Conservation (phyloP, 64 coral and sea anemone genomes). For the Astreopora myriophthalma region DNA sequence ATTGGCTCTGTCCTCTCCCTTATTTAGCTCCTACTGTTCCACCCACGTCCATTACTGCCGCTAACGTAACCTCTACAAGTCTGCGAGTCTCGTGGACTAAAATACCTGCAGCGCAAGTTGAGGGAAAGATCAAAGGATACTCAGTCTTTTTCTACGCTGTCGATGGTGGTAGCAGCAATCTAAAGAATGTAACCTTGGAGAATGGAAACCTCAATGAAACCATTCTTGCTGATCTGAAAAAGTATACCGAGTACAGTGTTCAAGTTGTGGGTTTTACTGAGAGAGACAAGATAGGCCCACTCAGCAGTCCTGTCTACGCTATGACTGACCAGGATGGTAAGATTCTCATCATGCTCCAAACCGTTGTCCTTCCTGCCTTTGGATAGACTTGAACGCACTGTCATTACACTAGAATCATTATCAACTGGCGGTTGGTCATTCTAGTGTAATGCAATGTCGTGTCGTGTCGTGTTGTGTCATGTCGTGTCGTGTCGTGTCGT, state of each 20-base stretch:
- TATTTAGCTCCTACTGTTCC: not conserved
- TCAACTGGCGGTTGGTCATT: too few species aligned
- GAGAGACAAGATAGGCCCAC: not conserved
- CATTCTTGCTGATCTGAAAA: not conserved
- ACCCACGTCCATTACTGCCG: slow-evolving; percentile 23
- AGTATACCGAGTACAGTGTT: slow-evolving; percentile 22
- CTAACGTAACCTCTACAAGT: slow-evolving; percentile 48
- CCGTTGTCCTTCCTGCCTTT: not conserved
- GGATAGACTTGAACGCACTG: too few species aligned
- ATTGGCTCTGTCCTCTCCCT: too few species aligned
- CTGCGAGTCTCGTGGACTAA: slow-evolving; percentile 7
- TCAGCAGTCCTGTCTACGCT: not conserved
- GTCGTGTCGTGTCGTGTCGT: too few species aligned
- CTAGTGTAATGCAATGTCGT: too few species aligned
- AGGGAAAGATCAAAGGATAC: slow-evolving; percentile 37
- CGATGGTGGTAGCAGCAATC: not conserved
- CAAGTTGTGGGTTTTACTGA: slow-evolving; percentile 28
- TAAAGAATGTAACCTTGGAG: not conserved
- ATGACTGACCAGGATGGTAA: slow-evolving; percentile 64
- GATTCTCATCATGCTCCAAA: not conserved
- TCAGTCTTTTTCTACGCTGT: not conserved
- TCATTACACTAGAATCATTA: too few species aligned
- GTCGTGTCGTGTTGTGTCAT: too few species aligned
- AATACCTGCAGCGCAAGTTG: not conserved
- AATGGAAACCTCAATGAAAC: not conserved